Base-by-base conservation (phyloP, 2,888 invertebrate genomes). In the Rhingia rostrata region DNA sequence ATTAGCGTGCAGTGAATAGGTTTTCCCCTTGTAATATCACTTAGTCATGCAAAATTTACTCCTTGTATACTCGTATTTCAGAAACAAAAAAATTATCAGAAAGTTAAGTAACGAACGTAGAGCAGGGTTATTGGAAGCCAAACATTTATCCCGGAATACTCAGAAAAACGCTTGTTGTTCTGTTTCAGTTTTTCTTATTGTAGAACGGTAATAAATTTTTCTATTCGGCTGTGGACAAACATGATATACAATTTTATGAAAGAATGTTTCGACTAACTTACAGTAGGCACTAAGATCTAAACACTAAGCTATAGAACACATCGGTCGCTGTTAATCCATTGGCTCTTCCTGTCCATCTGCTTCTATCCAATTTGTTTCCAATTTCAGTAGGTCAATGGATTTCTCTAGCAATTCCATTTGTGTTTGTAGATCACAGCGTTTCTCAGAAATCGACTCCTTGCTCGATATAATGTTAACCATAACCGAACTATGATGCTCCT, bases 361-460 rank as follows among this genome's bases (percentile, higher is more conserved):
- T 30, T 22, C 60, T n/a, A 63, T 56, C 14, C 43, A 63, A 32
- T 37, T 72, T 7, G 60, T 45, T 64, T 83, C 73, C 6, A 83
- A 33, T 12, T 79, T 83, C 6, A 83, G 32, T 6, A 83, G 47
- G 39, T 73, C 63, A 41, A 79, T 53, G 0, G 83, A 74, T 41
- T 79, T 79, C 10, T 45, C 51, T 2, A 83, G 30, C 10, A 83
- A 4, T 33, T 79, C 60, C 73, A 83, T 79, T 69, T 83, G 83
- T 3, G 41, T 9, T 58, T 83, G 51, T 0, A 83, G 30, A 30
- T 64, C 63, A 4, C 12, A 63, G 12, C 83, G 35, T 41, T 74
- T 83, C 4, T 64, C 63, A 33, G 58, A 10, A 9, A 83, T 9
- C 0, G 45, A 12, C 9, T 79, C 58, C 6, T 74, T 69, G 5